These are phyloP conservation scores for Troides aeacus DNA, from an alignment of 2,888 invertebrate species.

Conservation along the genomic window DNA sequence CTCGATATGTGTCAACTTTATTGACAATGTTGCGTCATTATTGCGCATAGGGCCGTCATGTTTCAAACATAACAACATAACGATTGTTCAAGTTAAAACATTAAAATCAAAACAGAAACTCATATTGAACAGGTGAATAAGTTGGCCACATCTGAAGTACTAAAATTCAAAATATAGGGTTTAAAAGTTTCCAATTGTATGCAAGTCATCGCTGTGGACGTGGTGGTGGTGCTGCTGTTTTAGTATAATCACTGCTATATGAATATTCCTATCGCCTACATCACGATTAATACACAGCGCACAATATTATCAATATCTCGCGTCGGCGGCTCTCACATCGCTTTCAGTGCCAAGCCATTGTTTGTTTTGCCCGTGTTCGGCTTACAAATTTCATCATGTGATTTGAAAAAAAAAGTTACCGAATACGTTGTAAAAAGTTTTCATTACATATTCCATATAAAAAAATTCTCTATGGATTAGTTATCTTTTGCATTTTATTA, in stretches of 20 bases:
- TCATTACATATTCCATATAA: too few species aligned
- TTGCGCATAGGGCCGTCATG: neutral
- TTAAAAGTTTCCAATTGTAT: neutral
- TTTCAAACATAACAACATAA: neutral
- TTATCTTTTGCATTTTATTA: too few species aligned
- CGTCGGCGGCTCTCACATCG: constrained; percentile 55
- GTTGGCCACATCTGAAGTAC: neutral
- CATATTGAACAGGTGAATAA: neutral
- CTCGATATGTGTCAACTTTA: neutral
- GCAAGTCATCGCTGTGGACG: neutral
- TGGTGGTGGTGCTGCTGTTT: neutral
- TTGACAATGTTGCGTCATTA: neutral
- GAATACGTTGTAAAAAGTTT: too few species aligned
- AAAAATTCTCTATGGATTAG: too few species aligned
- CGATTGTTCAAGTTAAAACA: neutral
- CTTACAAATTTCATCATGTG: constrained; percentile 33
- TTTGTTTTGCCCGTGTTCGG: constrained; percentile 52
- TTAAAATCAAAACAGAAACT: neutral
- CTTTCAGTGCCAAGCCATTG: constrained; percentile 55
- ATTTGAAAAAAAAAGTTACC: constrained; percentile 1
- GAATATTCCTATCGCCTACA: constrained; percentile 2
- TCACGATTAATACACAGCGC: constrained; percentile 5
- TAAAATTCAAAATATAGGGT: neutral
- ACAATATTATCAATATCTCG: constrained; percentile 3
- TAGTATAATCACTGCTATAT: neutral